Base-by-base conservation (phyloP, 2,888 invertebrate genomes). In the Drosophila emarginata region DNA sequence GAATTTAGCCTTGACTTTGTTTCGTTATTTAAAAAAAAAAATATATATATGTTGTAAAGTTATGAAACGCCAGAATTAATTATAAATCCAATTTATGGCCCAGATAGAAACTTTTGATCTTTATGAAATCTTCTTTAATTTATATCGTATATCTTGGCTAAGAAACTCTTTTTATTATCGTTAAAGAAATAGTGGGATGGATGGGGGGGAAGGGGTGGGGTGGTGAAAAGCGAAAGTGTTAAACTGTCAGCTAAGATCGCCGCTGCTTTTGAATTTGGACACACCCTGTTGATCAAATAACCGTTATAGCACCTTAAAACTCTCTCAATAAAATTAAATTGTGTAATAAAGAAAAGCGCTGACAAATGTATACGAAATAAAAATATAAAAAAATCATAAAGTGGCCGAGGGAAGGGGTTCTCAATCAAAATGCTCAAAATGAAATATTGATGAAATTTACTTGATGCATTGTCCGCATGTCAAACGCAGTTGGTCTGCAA, bases 371-470 rank as follows among this genome's bases (percentile, higher is more conserved):
- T 12, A 45, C 4, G 21, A 11, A 4, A 45, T n/a, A 15, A 1
- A 32, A 32, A 32, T 9, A 32, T n/a, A n/a, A n/a, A 9, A 32
- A 9, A 9, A 32, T 32, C 2, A 32, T 32, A 32, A 32, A 32
- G 32, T 32, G 32, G 32, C 32, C 32, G 1, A 18, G 21, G 18
- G 45, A 11, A 21, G 21, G 39, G 39, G 26, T 39, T 26, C n/a
- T 15, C 57, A 77, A 80, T 75, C 77, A 74, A 85, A 80, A 73
- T 70, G 80, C 76, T 76, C 36, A 72, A 79, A 79, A 79, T 87
- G 87, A 82, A 68, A 87, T 82, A 82, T 82, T 82, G 82, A 82
- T 76, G 80, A 85, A 82, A 87, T 68, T 70, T 72, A 81, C 66
- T 45, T 69, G 77, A 67, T 65, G 87, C 77, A 78, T 84, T 84